Base-by-base conservation (phyloP, 2,888 invertebrate species). In the Liopterus haemorrhoidalis region DNA sequence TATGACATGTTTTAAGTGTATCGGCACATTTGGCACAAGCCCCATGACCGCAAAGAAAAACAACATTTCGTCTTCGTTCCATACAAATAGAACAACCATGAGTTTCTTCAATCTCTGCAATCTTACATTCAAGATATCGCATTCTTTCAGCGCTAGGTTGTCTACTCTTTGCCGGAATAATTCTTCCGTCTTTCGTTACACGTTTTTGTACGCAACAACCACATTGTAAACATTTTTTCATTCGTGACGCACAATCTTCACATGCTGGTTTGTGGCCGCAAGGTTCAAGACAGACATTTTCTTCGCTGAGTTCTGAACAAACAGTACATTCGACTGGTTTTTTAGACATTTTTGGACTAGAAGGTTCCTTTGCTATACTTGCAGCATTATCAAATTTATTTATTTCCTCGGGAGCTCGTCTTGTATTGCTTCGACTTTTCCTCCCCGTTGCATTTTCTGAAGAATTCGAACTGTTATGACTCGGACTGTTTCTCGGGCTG, bases 31-130 rank as follows among this genome's bases (percentile, higher is more conserved):
- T 77, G 40, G 82, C 80, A 65, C 91, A 91, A 9, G 89, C 84
- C 15, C 84, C 83, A 59, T 91, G 91, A 2, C 91, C 91, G 59
- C 91, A 91, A n/a, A 89, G 71, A 64, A 91, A 91, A 15, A 84
- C 89, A 14, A 89, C 83, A 60, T 87, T 86, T 24, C 84, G 72
- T 48, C 79, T 76, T 22, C 86, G 72, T 60, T 91, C 90, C 89
- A 91, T 87, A 64, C 91, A 91, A 55, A 91, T 90, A 42, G 85
- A 81, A 61, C 91, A 91, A 62, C 82, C 81, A 58, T 85, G 82
- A 12, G 85, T 83, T 60, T 91, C 90, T 63, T 91, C 91, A 54
- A 90, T 81, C 67, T 90, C 89, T 30, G 84, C 84, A 48, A 90
- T 81, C 67, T 85, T 82, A 54, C 80, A 81, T 63, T 86, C 86